A percentile compares a stretch with the other conserved stretches of the same genome.
These are phyloP conservation scores for Campaea margaritaria DNA, from an alignment of 2,888 invertebrate genomes.

Conservation along the genomic window DNA sequence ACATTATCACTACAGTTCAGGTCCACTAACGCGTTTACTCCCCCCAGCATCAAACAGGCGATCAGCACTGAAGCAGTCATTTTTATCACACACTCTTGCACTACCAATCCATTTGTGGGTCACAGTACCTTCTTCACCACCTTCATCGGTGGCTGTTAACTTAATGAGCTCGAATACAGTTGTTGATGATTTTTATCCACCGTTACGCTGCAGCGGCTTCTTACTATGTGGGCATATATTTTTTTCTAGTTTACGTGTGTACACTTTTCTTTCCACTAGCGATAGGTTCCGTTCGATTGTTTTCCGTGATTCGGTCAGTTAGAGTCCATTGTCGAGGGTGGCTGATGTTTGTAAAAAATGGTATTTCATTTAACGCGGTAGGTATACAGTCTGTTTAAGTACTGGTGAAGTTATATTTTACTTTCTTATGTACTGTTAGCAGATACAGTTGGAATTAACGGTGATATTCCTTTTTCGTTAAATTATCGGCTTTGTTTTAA, in stretches of 20 bases:
- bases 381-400: conserved; percentile 55
- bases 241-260: conserved; percentile 54
- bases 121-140: conserved; percentile 68
- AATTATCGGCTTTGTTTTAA: neutral
- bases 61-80: conserved; percentile 75
- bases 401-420: conserved; percentile 74
- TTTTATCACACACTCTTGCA: conserved; percentile 67
- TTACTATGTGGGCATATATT: conserved; percentile 65
- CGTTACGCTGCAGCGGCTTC: conserved; percentile 75
- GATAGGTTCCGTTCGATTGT: conserved; percentile 54
- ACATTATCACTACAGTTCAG: conserved; percentile 86
- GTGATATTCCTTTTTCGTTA: neutral
- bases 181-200: conserved; percentile 80
- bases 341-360: conserved; percentile 49
- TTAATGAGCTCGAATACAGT: conserved; percentile 73
- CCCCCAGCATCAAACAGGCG: conserved; percentile 66
- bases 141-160: conserved; percentile 72
- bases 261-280: conserved; percentile 71
- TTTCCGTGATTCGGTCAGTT: conserved; percentile 57
- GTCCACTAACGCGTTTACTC: conserved; percentile 68
- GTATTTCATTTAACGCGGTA: conserved; percentile 42
- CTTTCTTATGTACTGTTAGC: conserved; percentile 70
- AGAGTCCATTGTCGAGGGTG: conserved; percentile 63
- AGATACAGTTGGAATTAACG: conserved; percentile 36
- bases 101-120: conserved; percentile 81